Evolutionary conservation across 2,113 vertebrate genomes (phyloP), one percentile per base, ranked within the genome.

Genomic region (Pedetes capensis): DNA sequence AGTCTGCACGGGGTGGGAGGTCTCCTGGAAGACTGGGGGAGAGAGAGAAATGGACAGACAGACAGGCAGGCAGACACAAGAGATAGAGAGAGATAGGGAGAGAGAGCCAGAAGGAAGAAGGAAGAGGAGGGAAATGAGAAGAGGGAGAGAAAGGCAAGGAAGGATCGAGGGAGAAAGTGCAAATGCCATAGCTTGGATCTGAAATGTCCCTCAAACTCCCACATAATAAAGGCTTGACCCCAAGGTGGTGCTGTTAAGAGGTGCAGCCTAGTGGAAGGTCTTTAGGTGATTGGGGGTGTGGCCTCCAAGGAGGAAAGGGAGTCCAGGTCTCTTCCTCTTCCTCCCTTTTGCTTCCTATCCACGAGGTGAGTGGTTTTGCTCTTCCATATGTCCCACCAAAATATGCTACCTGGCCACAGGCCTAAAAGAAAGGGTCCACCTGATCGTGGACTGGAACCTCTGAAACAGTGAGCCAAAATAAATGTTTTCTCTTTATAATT

Each of bases 1-100:
- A 82, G 13, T 53, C 68, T 49, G 82, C 39, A 93, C 74, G 93
- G 86, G 17, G 89, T 72, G 92, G 89, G 96, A 96, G 93, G 94
- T 92, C 96, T 96, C 29, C 63, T 79, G 84, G 44, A 39, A 59
- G 64, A n/a, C 27, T 32, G 25, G 20, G 14, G 37, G 39, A 61
- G 57, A 61, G 27, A 17, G 55, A 47, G 71, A 44, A 34, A 49
- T 6, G 61, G 49, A 23, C n/a, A n/a, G n/a, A n/a, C n/a, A n/a
- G n/a, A n/a, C n/a, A n/a, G n/a, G n/a, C n/a, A n/a, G n/a, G n/a
- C n/a, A n/a, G n/a, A n/a, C n/a, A n/a, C n/a, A n/a, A n/a, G n/a
- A n/a, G n/a, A n/a, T n/a, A n/a, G n/a, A n/a, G n/a, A n/a, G n/a
- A n/a, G n/a, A n/a, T n/a, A n/a, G n/a, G n/a, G n/a, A n/a, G n/a